phyloP scores from a whole-genome alignment of 2,797 vertebrate genomes.

The Tragelaphus eurycerus region DNA sequence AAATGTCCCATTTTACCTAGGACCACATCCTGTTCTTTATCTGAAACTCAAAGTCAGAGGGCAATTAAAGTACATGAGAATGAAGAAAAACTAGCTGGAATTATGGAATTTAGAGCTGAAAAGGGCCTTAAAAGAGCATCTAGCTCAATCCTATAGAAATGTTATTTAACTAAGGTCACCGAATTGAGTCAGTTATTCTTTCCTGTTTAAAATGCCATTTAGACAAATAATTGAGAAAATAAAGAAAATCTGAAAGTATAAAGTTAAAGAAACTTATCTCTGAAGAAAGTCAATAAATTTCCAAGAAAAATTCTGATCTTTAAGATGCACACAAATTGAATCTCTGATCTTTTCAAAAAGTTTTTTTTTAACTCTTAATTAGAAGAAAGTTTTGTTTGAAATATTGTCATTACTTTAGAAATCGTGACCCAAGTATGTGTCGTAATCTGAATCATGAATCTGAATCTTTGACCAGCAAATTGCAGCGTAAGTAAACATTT shows the following conservation, averaged over 20 bases:
- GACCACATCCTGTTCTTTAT: neutral
- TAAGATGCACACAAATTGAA: neutral
- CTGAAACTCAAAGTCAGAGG: neutral
- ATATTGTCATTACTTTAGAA: neutral
- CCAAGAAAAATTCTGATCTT: neutral
- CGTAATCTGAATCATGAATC: constrained; percentile 47
- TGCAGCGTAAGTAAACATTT: constrained; percentile 74
- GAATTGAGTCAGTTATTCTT: neutral
- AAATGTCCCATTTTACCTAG: neutral
- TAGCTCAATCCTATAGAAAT: neutral
- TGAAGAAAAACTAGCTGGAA: neutral
- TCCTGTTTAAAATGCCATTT: neutral
- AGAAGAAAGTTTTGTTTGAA: constrained; percentile 57
- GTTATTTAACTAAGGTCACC: neutral
- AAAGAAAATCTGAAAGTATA: neutral
- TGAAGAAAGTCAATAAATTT: neutral
- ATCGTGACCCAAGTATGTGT: neutral
- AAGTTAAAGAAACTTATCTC: neutral
- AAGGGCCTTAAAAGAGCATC: neutral
- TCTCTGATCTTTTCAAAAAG: neutral
- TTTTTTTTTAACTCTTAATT: neutral
- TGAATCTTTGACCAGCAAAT: constrained; percentile 62
- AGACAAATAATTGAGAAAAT: neutral
- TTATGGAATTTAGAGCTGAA: neutral
- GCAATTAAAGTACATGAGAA: neutral